These are phyloP conservation scores for Poeciliopsis gracilis DNA, from an alignment of 2,797 vertebrate species.

Conservation along the genomic window DNA sequence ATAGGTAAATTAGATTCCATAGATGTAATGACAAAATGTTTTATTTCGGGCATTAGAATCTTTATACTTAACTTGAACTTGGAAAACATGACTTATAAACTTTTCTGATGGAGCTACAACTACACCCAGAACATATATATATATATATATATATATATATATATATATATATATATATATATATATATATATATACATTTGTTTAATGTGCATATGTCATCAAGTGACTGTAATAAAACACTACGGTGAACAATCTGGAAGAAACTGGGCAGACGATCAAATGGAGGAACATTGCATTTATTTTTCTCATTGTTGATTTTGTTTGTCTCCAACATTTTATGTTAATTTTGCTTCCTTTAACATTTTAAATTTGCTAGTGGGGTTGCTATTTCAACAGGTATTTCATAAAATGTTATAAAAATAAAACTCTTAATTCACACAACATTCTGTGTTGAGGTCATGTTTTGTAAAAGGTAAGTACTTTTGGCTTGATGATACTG, in stretches of 20 bases:
- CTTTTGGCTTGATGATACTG: neutral
- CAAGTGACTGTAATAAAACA: neutral
- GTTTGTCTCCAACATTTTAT: neutral
- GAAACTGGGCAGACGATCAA: neutral
- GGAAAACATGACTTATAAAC: neutral
- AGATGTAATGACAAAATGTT: neutral
- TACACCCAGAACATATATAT: neutral
- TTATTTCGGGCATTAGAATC: neutral
- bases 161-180: neutral
- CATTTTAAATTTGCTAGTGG: slow-evolving; percentile 16
- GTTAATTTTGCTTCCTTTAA: slow-evolving; percentile 1
- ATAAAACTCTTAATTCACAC: slow-evolving; percentile 43
- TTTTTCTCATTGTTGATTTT: neutral
- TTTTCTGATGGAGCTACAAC: neutral
- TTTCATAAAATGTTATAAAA: slow-evolving; percentile 45
- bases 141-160: too few relatives aligned
- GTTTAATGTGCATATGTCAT: neutral
- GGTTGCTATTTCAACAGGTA: neutral
- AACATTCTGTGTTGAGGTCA: neutral
- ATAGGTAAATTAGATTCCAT: neutral
- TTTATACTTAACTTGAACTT: neutral
- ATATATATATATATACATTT: too few relatives aligned
- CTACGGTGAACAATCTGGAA: neutral
- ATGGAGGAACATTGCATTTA: neutral
- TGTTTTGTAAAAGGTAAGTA: neutral